Evolutionary conservation across 2,797 vertebrate species (phyloP), one percentile per base, ranked within the genome.

Genomic region (Coranthus polyacanthus): DNA sequence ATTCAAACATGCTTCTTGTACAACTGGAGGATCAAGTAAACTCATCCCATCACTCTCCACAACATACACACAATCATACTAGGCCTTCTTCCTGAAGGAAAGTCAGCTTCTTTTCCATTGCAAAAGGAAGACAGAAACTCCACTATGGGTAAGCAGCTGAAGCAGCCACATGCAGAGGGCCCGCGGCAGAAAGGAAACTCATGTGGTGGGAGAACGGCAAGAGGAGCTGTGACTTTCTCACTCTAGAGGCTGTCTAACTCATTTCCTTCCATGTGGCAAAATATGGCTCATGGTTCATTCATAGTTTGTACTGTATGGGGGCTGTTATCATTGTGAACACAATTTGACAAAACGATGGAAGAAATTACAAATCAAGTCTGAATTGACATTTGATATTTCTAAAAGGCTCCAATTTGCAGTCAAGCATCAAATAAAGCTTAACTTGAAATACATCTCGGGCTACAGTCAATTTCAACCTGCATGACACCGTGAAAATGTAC

Each of bases 181-280:
- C 54, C 26, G 18, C 54, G 32, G 15, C 20, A 77, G 77, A 87
- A 79, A 86, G 78, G 88, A 90, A 87, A 83, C 81, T 66, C 34
- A 16, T 79, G 84, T 36, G 65, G 86, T 75, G 70, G 63, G 54
- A 78, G 47, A 41, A 67, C 11, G n/a, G 67, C 49, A 7, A 68
- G 58, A 82, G 56, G 59, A 81, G 73, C 64, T 70, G 75, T 62
- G 71, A 78, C 72, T 88, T 86, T 86, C 84, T 84, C 79, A 39
- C 72, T 79, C 62, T 57, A 12, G 18, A 1, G 29, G 44, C 68
- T 74, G 79, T 77, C 81, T 70, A 71, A 75, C 52, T 9, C 44
- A 44, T 85, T 90, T 86, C 79, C 76, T 82, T 80, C 73, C 76
- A 75, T 69, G 79, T 59, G 80, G 75, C 55, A 57, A 54, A 38